Conservation (phyloP, 2,888 invertebrate genomes). For the Eustalomyia histrio region DNA sequence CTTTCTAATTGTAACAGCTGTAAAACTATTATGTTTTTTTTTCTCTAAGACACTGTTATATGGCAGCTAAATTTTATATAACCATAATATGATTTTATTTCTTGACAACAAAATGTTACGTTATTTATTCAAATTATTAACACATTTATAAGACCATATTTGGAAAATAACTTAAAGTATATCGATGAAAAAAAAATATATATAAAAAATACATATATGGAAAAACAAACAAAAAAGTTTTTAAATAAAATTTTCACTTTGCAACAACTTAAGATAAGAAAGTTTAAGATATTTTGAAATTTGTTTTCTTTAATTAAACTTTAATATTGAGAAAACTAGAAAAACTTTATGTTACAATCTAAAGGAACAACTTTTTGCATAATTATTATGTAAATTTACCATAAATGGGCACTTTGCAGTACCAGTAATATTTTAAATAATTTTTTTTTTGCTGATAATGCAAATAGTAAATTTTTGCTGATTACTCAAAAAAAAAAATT, state of each 20-base stretch:
- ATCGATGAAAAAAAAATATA: neutral
- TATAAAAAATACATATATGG: slow-evolving; percentile 1
- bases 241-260: neutral
- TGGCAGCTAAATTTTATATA: neutral
- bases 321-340: neutral
- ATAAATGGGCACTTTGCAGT: no score
- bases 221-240: slow-evolving; percentile 12
- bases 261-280: neutral
- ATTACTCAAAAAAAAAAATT: no score
- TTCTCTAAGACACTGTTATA: neutral
- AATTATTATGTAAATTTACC: neutral
- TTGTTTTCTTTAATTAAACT: neutral
- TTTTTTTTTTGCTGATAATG: no score
- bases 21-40: neutral
- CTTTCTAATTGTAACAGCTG: neutral
- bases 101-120: slow-evolving; percentile 10
- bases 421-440: no score
- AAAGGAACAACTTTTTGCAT: neutral
- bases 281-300: neutral
- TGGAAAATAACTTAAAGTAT: neutral
- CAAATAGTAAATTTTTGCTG: no score
- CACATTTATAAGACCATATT: slow-evolving; percentile 28
- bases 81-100: neutral
- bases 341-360: neutral
- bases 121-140: slow-evolving; percentile 29